phyloP scores from a whole-genome alignment of 92 coral and sea anemone species.

The Montipora capitata region DNA sequence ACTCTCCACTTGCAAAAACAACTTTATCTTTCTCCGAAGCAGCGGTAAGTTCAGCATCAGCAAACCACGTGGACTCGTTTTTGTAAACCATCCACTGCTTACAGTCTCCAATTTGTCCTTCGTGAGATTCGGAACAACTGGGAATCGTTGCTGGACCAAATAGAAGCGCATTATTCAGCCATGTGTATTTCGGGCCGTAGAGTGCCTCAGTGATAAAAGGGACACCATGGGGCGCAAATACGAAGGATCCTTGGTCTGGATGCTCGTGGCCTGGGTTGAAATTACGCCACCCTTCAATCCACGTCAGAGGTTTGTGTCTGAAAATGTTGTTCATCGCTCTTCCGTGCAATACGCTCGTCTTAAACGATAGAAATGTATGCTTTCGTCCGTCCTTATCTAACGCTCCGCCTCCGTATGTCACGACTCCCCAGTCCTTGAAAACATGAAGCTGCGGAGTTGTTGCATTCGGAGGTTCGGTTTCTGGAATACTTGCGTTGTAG shows the following conservation, averaged over 20 bases:
- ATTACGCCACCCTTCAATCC: constrained; percentile 73
- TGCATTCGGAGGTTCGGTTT: constrained; percentile 43
- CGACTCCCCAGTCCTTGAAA: constrained; percentile 97
- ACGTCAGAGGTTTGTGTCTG: constrained; percentile 55
- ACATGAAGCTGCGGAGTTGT: constrained; percentile 74
- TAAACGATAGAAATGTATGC: constrained; percentile 81
- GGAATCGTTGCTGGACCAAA: constrained; percentile 72
- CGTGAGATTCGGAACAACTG: constrained; percentile 55
- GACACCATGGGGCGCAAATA: constrained; percentile 82
- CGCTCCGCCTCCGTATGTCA: constrained; percentile 73
- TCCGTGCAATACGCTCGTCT: constrained; percentile 94
- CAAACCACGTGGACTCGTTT: constrained; percentile 68
- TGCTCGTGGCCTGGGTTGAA: constrained; percentile 97
- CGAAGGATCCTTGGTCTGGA: constrained; percentile 97
- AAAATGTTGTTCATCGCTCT: constrained; percentile 80
- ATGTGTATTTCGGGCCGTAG: constrained; percentile 96
- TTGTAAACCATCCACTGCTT: constrained; percentile 68
- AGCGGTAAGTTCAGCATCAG: constrained; percentile 79
- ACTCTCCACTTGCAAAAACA: constrained; percentile 87
- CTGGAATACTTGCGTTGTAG: constrained; percentile 69
- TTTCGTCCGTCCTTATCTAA: not conserved
- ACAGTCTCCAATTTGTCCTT: constrained; percentile 92
- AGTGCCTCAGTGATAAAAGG: constrained; percentile 90
- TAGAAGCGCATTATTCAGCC: constrained; percentile 84
- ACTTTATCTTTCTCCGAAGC: constrained; percentile 62